These are phyloP conservation scores for Chirona hameri DNA, from an alignment of 2,888 invertebrate genomes.

Conservation along the genomic window DNA sequence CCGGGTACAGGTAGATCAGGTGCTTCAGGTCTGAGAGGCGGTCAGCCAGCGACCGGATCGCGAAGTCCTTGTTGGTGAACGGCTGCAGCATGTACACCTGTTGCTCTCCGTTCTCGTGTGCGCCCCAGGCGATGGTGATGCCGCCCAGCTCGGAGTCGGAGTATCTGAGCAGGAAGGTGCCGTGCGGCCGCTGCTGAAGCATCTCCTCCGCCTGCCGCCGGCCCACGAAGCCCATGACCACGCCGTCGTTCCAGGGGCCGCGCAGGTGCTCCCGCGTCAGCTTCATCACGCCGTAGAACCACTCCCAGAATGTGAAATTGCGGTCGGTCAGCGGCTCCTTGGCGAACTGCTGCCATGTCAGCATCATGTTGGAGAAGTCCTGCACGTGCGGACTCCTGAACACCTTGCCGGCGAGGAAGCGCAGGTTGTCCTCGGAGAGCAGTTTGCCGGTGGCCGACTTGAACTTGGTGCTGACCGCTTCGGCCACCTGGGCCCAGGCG, in stretches of 20 bases:
- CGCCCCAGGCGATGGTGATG: conserved; percentile 90
- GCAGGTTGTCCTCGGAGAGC: conserved; percentile 80
- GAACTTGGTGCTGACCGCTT: conserved; percentile 89
- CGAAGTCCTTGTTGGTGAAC: conserved; percentile 88
- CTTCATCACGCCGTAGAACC: conserved; percentile 98
- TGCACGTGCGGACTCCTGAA: conserved; percentile 50
- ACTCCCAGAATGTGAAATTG: conserved; percentile 99
- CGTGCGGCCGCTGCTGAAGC: conserved; percentile 66
- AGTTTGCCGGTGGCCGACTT: conserved; percentile 79
- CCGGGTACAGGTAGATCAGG: conserved; percentile 78
- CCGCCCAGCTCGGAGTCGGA: conserved; percentile 96
- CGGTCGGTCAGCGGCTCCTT: conserved; percentile 87
- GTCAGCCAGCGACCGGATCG: conserved; percentile 85
- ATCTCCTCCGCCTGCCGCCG: conserved; percentile 90
- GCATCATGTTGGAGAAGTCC: conserved; percentile 44
- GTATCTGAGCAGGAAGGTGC: conserved; percentile 91
- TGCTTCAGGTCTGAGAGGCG: conserved; percentile 81
- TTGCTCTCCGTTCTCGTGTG: conserved; percentile 44
- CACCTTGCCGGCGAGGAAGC: conserved; percentile 86
- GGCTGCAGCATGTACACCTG: conserved; percentile 67
- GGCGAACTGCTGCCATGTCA: conserved; percentile 90
- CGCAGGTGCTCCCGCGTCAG: conserved; percentile 56
- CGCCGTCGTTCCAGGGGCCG: conserved; percentile 56
- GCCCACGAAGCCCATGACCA: conserved; percentile 83
- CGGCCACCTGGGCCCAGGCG: conserved; percentile 81